Evolutionary conservation across 2,888 invertebrate genomes (phyloP), one percentile per base, ranked within the genome.

Genomic region (Eupithecia pulchellata): DNA sequence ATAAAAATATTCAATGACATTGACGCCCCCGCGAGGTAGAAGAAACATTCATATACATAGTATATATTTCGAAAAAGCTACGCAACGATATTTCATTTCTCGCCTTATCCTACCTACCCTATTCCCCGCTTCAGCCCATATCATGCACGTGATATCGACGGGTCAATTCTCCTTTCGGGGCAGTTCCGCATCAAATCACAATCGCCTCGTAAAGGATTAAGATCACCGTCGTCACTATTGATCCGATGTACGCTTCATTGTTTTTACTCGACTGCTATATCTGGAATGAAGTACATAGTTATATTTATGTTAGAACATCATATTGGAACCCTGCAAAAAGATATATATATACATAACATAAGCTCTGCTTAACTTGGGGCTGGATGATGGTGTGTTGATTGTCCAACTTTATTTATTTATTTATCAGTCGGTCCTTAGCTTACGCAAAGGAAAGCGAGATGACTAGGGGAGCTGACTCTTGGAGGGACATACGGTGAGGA

Each of bases 181-280:
- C 52, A 79, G 81, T 82, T 85, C 83, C 83, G 84, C 88, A 89
- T 91, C 91, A 91, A 87, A 89, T 89, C 85, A 90, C 91, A 89
- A 90, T 91, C 83, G 88, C 77, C 80, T 77, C 83, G 80, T 79
- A 79, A 81, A 80, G 87, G 90, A 90, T 91, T 91, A 90, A 88
- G 84, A 82, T 84, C 79, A 66, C 78, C 82, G 82, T 85, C 84
- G 83, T 85, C 85, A 82, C 82, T 88, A 89, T 88, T 88, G 88
- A 88, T 86, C 85, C 83, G 86, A 84, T 83, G 82, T 84, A 82
- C 64, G 29, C 36, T 42, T 29, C 39, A 67, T 68, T 36, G 65
- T 65, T 65, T n/a, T 64, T 20, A 61, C 61, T 32, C 29, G 57
- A 52, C 52, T 52, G 52, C 20, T 20, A 47, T 47, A 20, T 47